phyloP scores from a whole-genome alignment of 2,797 vertebrate species.

The Zenarchopterus dispar region DNA sequence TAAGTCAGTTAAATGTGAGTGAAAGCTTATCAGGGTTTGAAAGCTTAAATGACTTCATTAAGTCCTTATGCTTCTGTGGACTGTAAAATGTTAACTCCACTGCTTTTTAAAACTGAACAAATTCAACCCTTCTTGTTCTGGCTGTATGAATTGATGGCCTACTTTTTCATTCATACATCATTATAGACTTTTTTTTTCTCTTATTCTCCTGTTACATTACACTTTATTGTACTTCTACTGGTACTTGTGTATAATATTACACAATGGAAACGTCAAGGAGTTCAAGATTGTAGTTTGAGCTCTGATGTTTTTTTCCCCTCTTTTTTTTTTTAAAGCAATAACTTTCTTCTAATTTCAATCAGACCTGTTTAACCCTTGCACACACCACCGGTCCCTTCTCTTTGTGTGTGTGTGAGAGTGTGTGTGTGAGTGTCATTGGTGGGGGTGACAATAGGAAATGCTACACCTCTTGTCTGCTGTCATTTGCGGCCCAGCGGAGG shows the following conservation, averaged over 20 bases:
- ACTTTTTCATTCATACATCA: too few relatives aligned
- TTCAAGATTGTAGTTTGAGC: too few relatives aligned
- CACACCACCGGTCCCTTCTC: background rate
- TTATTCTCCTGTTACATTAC: too few relatives aligned
- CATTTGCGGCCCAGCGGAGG: slow-evolving; percentile 71
- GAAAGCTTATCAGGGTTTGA: background rate
- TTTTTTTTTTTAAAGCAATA: too few relatives aligned
- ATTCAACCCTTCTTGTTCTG: too few relatives aligned
- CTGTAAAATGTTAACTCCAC: background rate
- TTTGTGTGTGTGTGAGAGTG: slow-evolving; percentile 9
- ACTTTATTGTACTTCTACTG: background rate
- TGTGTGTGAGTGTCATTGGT: slow-evolving; percentile 18
- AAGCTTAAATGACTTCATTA: background rate
- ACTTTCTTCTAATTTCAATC: background rate
- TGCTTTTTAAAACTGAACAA: background rate
- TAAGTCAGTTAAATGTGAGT: slow-evolving; percentile 17
- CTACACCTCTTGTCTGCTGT: slow-evolving; percentile 80
- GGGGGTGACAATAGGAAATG: slow-evolving; percentile 76
- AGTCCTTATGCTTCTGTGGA: background rate
- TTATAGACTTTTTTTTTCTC: too few relatives aligned
- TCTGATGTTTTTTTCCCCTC: too few relatives aligned
- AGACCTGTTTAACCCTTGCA: background rate
- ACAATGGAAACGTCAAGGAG: too few relatives aligned
- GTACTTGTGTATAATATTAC: too few relatives aligned
- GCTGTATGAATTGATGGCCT: too few relatives aligned